Base-by-base conservation (phyloP, 1,140 invertebrate genomes). In the Nylanderia fulva region DNA sequence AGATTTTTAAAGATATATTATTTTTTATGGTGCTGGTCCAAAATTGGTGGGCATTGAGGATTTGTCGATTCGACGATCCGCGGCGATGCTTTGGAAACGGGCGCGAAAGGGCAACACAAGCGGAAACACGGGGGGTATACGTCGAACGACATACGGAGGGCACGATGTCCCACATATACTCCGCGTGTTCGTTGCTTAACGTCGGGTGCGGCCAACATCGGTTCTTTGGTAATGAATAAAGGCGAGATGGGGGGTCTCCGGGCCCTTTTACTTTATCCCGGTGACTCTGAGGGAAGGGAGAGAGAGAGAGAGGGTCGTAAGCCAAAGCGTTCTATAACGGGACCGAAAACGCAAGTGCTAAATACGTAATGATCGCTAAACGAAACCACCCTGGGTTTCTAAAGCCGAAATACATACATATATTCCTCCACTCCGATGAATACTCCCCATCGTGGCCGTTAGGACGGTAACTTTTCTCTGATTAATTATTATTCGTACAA, bases 331-430 rank as follows among this genome's bases (percentile, higher is more conserved):
- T 29, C 85, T 90, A 91, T 90, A 87, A 89, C 89, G 85, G 88
- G 89, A 90, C 91, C 91, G 90, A 91, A 92, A 93, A 93, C 92
- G 93, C 90, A 92, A 91, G 92, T 93, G 90, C 91, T 91, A 93
- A 94, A 93, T 90, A 90, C 90, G 90, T 93, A 94, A 94, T 94
- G 92, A 93, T 93, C 92, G 91, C 84, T 93, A 90, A 93, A 92
- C 88, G 92, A 92, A 87, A 89, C 84, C 87, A 75, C 69, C 85
- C 83, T 85, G 91, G 84, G 77, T 89, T 29, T 48, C 56, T 52
- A 42, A 36, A 45, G 54, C 39, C 11, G 29, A 68, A 27, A 3
- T 13, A 27, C 61, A 33, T 21, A 18, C 1, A 18, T 48, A 9
- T 13, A 76, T 8, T 45, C n/a, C 8, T 18, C 0, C 24, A 18